phyloP scores from a whole-genome alignment of 2,888 invertebrate species.

The Pogonocherus hispidulus region DNA sequence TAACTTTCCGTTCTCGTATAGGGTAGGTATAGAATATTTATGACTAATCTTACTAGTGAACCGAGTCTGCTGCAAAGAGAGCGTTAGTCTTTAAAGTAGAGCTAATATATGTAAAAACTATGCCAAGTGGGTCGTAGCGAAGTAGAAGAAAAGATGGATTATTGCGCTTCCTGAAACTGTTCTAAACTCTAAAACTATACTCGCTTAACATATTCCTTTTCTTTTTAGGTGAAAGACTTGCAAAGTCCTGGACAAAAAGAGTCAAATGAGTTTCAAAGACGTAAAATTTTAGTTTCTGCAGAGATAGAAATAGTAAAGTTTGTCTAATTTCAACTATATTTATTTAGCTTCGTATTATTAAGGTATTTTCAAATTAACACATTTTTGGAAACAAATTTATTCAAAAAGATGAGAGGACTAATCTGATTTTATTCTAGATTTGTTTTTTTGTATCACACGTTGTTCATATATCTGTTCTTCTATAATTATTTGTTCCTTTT shows the following conservation, averaged over 20 bases:
- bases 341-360: too few species aligned
- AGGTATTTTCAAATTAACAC: too few species aligned
- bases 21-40: not conserved
- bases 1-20: too few species aligned
- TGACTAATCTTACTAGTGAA: not conserved
- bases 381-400: too few species aligned
- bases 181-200: slow-evolving; percentile 32
- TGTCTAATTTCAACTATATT: too few species aligned
- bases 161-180: slow-evolving; percentile 19
- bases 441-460: too few species aligned
- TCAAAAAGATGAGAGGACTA: too few species aligned
- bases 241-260: slow-evolving; percentile 8
- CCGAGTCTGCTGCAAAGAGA: not conserved
- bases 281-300: too few species aligned
- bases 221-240: slow-evolving; percentile 6
- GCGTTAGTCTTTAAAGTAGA: not conserved
- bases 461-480: too few species aligned
- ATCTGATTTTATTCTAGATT: too few species aligned
- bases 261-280: not conserved
- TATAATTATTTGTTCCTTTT: too few species aligned
- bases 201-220: slow-evolving; percentile 31
- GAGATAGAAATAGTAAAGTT: too few species aligned
- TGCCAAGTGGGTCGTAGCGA: slow-evolving; percentile 25
- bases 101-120: slow-evolving; percentile 33
- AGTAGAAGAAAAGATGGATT: slow-evolving; percentile 21